A percentile compares a stretch with the other conserved stretches of the same genome.
Conservation (phyloP, 2,113 vertebrate genomes). For the Indicator maculatus region DNA sequence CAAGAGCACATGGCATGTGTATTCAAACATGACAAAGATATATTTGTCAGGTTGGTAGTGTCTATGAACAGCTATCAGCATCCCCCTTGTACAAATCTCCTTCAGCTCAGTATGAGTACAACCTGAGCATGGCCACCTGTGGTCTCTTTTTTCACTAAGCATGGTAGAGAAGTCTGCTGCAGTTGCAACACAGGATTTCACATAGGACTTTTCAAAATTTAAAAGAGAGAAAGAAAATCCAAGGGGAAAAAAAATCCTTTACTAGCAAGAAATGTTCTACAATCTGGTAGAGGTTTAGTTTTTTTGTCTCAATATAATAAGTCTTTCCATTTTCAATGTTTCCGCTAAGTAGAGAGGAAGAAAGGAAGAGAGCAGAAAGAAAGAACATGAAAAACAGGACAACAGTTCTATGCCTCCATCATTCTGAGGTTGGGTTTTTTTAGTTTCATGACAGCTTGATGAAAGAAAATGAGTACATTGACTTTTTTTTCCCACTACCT, state of each 20-base stretch:
- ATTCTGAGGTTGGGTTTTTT: neutral
- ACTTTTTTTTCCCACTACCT: neutral
- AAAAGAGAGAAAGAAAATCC: neutral
- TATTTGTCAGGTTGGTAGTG: neutral
- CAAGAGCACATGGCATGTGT: rapidly evolving
- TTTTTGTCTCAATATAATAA: neutral
- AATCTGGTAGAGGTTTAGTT: neutral
- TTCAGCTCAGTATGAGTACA: neutral
- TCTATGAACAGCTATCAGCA: neutral
- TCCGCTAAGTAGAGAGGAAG: neutral
- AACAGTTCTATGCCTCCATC: neutral
- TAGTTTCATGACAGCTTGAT: neutral
- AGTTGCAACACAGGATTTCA: rapidly evolving
- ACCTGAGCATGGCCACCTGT: neutral
- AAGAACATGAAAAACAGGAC: neutral
- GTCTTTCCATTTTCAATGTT: neutral
- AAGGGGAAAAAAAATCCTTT: neutral
- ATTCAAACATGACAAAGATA: neutral
- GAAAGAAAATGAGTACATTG: neutral
- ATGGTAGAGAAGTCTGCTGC: neutral
- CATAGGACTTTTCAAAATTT: neutral
- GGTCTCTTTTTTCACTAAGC: neutral
- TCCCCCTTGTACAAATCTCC: neutral
- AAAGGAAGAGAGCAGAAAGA: neutral
- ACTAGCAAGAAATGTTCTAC: neutral